Evolutionary conservation across 1,140 invertebrate genomes (phyloP).

Genomic region (Drosophila insularis): DNA sequence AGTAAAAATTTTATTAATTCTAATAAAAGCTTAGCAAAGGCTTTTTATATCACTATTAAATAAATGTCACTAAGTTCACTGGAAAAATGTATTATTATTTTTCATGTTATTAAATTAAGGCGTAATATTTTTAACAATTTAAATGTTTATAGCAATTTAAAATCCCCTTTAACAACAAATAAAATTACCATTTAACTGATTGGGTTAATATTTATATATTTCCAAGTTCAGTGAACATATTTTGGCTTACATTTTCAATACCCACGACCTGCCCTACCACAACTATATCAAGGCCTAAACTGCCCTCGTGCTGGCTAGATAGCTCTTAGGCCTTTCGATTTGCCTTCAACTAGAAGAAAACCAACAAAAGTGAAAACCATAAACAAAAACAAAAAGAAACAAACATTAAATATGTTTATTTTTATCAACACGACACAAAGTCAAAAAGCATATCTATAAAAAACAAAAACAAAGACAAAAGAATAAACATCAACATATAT

Average conservation of each 20-base stretch:
- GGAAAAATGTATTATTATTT: too few species aligned
- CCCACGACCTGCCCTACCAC: constrained; percentile 32
- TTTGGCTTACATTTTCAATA: constrained; percentile 4
- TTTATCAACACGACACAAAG: constrained; percentile 45
- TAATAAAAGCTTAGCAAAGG: too few species aligned
- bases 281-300: constrained; percentile 4
- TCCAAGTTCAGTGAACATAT: neutral
- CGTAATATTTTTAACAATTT: too few species aligned
- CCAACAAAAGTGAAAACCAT: constrained; percentile 18
- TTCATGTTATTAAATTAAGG: too few species aligned
- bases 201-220: neutral
- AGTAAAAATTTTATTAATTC: too few species aligned
- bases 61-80: too few species aligned
- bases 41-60: too few species aligned
- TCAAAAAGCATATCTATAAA: constrained; percentile 10
- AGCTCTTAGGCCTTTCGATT: neutral
- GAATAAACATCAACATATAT: constrained; percentile 5
- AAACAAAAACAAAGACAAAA: constrained; percentile 1
- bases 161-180: neutral
- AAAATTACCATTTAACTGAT: neutral
- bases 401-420: constrained; percentile 37
- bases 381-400: neutral
- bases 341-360: constrained; percentile 7
- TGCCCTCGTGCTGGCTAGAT: neutral
- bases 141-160: too few species aligned